These are phyloP conservation scores for Sebastes cheni DNA, from an alignment of 2,797 vertebrate species.

Conservation along the genomic window DNA sequence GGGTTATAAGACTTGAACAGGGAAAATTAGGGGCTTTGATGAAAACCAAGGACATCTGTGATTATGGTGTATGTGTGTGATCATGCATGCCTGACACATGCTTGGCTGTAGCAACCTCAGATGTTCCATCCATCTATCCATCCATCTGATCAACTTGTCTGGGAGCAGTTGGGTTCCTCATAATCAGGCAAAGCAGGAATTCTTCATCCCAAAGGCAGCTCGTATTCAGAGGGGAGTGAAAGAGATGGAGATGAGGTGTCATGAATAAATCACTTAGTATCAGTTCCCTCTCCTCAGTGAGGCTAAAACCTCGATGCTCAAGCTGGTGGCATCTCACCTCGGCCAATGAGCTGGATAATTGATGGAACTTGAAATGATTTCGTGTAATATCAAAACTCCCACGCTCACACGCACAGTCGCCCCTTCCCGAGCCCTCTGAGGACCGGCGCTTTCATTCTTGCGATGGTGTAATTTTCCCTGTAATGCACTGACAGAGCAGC, in stretches of 20 bases:
- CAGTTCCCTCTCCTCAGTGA: slow-evolving; percentile 21
- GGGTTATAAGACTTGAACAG: slow-evolving; percentile 59
- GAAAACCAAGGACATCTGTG: slow-evolving; percentile 69
- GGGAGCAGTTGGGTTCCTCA: not conserved
- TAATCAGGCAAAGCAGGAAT: slow-evolving; percentile 22
- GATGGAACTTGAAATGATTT: slow-evolving; percentile 48
- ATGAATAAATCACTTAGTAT: slow-evolving; percentile 54
- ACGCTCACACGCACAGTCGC: not conserved
- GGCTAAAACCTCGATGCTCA: slow-evolving; percentile 24
- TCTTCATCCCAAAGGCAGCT: slow-evolving; percentile 20
- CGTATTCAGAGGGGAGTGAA: slow-evolving; percentile 31
- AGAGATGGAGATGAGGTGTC: slow-evolving; percentile 34
- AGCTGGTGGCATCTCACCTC: slow-evolving; percentile 34
- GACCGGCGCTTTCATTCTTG: slow-evolving; percentile 15
- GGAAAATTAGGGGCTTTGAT: slow-evolving; percentile 75
- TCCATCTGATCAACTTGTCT: not conserved
- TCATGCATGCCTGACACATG: slow-evolving; percentile 47
- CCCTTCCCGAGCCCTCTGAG: slow-evolving; percentile 20
- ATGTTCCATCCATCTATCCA: slow-evolving; percentile 19
- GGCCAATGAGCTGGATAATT: slow-evolving; percentile 37
- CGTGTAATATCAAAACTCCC: slow-evolving; percentile 42
- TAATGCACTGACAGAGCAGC: slow-evolving; percentile 41
- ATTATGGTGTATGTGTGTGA: slow-evolving; percentile 58
- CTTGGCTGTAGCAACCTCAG: slow-evolving; percentile 37
- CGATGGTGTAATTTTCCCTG: slow-evolving; percentile 39